Base-by-base conservation (phyloP, 1,140 invertebrate genomes). In the Potamilus streckersoni region DNA sequence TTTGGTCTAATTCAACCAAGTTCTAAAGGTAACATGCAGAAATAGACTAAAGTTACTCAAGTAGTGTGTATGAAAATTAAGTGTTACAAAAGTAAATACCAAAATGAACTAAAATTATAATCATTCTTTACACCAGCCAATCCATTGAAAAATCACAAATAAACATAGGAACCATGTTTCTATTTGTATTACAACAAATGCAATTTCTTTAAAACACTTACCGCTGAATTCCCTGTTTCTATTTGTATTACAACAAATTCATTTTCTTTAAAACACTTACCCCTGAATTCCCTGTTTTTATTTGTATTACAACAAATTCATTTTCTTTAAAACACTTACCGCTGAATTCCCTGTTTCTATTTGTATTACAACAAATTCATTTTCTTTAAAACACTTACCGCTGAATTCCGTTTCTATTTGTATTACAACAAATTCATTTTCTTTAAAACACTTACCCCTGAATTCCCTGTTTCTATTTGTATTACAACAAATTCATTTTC, bases 141-240 rank as follows among this genome's bases (percentile, higher is more conserved):
- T 27, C 38, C 74, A 73, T 69, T 55, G 68, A 91, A 91, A 31
- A 82, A 80, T 83, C 74, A 82, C 77, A 67, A 64, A 82, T 66
- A 69, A 64, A 80, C 81, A 81, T 57, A 31, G 62, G 27, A 55
- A 79, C 23, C n/a, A 14, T 76, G 56, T n/a, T 57, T 57, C 31
- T 2, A n/a, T 11, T 15, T 8, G n/a, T n/a, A 56, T 49, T 49
- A 49, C 4, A 49, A 49, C 38, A 49, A 49, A 49, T 49, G 5
- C 6, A 6, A 58, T n/a, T 57, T 16, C 14, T 31, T 11, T 69
- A 17, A 11, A 49, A 63, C 27, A 88, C 86, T 91, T 92, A 95
- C 94, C 95, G 95, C 83, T 86, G 88, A 5, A 95, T n/a, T 55
- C 96, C 95, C 60, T 92, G 90, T n/a, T n/a, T n/a, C n/a, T n/a